Evolutionary conservation across 2,888 invertebrate genomes (phyloP), one percentile per base, ranked within the genome.

Genomic region (Augochlorella aurata): DNA sequence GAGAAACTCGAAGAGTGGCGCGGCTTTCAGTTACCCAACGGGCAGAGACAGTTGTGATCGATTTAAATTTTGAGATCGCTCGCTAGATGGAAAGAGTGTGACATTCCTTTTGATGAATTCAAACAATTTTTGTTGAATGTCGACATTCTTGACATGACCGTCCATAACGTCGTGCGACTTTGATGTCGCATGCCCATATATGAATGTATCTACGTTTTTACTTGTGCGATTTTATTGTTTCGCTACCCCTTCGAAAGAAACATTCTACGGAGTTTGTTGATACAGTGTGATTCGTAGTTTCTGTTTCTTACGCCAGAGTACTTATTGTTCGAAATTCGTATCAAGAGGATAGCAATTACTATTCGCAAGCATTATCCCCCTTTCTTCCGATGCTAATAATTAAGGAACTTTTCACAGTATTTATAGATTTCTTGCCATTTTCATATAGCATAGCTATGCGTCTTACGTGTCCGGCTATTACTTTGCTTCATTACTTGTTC

Each of bases 1-100:
- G 50, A 21, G 50, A 80, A 79, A 49, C 24, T 52, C 50, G 12
- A 38, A 10, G 44, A 44, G 68, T 54, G 44, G 38, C 45, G 58
- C 58, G 58, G 29, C 24, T 58, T 58, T 58, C 58, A 38, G 29
- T 65, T 65, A 65, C n/a, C 45, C 14, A 16, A 24, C 16, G 16
- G 24, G 69, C 38, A 44, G 69, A 63, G 71, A 47, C 61, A 67
- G 16, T 77, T 18, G 21, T 80, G 63, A 68, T 80, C 24, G 52
- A 63, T 74, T 54, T n/a, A 69, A 69, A 66, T 74, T 69, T 21
- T 16, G 49, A 74, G 65, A 79, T 79, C 52, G 44, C 16, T 68
- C 7, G 47, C 52, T 61, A 65, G 65, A 65, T 65, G 50, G 52
- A 63, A 50, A 54, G 29, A 45, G 29, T 38, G 65, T 44, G 38